Percentiles rank a stretch among this genome's conserved stretches.
Conservation (phyloP, 2,888 invertebrate genomes). For the Tenthredo scrophulariae region DNA sequence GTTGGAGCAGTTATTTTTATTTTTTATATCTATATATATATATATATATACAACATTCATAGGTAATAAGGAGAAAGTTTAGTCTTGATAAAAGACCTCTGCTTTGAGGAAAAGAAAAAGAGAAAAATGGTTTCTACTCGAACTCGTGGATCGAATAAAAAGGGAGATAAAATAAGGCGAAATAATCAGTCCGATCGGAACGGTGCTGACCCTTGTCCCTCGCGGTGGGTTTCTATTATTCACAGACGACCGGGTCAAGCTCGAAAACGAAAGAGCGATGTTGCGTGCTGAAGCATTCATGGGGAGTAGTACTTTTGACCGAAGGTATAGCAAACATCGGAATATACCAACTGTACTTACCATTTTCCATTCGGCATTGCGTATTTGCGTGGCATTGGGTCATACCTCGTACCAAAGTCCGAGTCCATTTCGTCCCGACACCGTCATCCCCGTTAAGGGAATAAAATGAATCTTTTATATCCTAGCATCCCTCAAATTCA, state of each 20-base stretch:
- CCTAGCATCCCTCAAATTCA: conserved; percentile 51
- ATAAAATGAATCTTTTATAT: conserved; percentile 41
- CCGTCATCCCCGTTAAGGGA: not conserved
- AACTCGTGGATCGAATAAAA: not conserved
- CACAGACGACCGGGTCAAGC: conserved; percentile 37
- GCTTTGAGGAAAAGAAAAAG: no score
- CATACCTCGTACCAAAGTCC: conserved; percentile 24
- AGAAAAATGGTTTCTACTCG: not conserved
- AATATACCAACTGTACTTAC: conserved; percentile 25
- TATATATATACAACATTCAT: not conserved
- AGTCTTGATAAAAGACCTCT: not conserved
- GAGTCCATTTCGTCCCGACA: not conserved
- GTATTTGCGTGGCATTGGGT: conserved; percentile 30
- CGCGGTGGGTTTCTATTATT: conserved; percentile 25
- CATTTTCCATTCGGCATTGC: conserved; percentile 21
- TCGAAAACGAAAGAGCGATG: conserved; percentile 52
- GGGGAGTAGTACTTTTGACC: conserved; percentile 22
- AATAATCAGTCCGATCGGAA: conserved; percentile 8
- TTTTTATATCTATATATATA: no score
- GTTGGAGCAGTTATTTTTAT: not conserved
- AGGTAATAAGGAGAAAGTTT: not conserved
- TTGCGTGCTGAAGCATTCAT: conserved; percentile 44
- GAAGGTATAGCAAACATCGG: conserved; percentile 1
- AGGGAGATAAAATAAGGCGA: conserved; percentile 5
- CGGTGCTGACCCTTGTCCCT: conserved; percentile 18